Conservation (phyloP, 2,888 invertebrate species). For the Eupsilia transversa region DNA sequence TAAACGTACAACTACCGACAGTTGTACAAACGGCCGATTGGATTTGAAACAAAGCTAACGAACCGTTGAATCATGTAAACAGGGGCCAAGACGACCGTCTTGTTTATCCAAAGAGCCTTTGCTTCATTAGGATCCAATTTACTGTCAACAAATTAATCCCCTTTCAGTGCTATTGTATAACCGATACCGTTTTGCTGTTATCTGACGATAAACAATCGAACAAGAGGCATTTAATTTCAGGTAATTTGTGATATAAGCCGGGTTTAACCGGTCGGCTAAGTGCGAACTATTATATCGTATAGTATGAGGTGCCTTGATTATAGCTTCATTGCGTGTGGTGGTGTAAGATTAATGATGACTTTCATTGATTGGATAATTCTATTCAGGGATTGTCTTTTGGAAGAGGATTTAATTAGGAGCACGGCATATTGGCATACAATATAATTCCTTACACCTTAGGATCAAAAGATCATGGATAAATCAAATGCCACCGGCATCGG, state of each 20-base stretch:
- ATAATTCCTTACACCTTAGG: neutral
- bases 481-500: neutral
- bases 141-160: conserved; percentile 90
- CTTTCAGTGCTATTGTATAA: conserved; percentile 79
- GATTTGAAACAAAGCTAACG: conserved; percentile 90
- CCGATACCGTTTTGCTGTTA: conserved; percentile 68
- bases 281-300: conserved; percentile 40
- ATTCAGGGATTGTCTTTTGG: conserved; percentile 27
- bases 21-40: conserved; percentile 79
- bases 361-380: conserved; percentile 25
- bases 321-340: conserved; percentile 33
- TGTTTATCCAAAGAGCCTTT: conserved; percentile 90
- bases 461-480: conserved; percentile 2
- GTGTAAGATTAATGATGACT: conserved; percentile 22
- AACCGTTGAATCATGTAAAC: conserved; percentile 90
- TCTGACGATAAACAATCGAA: conserved; percentile 60
- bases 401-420: conserved; percentile 13
- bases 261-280: conserved; percentile 23
- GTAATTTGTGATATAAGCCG: conserved; percentile 51
- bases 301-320: conserved; percentile 36
- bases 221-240: conserved; percentile 57
- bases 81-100: conserved; percentile 89
- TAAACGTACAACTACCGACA: conserved; percentile 59
- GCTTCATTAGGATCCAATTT: conserved; percentile 91
- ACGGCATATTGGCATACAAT: neutral